A percentile compares a stretch with the other conserved stretches of the same genome.
Conservation (phyloP, 2,888 invertebrate species). For the Pseudococcus longispinus region DNA sequence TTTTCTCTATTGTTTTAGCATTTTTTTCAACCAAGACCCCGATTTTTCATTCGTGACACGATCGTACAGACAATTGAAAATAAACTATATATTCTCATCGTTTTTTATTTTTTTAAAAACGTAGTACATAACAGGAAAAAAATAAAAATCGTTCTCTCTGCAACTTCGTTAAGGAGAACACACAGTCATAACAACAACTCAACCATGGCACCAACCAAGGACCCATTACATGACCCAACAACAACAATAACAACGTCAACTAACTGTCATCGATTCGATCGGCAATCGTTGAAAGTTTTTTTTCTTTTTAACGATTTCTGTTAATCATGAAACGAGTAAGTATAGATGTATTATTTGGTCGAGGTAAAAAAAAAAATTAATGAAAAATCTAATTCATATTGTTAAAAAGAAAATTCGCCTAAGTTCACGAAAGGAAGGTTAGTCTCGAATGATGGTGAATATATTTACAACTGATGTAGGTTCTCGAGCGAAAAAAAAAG, state of each 20-base stretch:
- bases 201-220: background rate
- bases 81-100: background rate
- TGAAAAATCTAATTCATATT: background rate
- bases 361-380: background rate
- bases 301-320: slow-evolving; percentile 32
- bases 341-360: background rate
- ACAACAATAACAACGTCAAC: background rate
- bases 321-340: slow-evolving; percentile 17
- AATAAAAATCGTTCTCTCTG: background rate
- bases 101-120: slow-evolving; percentile 33
- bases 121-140: background rate
- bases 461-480: background rate
- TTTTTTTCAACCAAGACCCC: background rate
- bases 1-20: no score
- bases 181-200: background rate
- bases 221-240: background rate
- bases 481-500: background rate
- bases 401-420: background rate
- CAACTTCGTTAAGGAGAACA: background rate
- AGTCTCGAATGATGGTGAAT: background rate
- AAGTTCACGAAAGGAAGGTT: background rate
- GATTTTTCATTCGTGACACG: background rate
- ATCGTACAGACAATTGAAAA: background rate
- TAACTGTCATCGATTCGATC: slow-evolving; percentile 29
- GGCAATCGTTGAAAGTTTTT: slow-evolving; percentile 18